Base-by-base conservation (phyloP, 2,113 vertebrate species). In the Dromaius novaehollandiae region DNA sequence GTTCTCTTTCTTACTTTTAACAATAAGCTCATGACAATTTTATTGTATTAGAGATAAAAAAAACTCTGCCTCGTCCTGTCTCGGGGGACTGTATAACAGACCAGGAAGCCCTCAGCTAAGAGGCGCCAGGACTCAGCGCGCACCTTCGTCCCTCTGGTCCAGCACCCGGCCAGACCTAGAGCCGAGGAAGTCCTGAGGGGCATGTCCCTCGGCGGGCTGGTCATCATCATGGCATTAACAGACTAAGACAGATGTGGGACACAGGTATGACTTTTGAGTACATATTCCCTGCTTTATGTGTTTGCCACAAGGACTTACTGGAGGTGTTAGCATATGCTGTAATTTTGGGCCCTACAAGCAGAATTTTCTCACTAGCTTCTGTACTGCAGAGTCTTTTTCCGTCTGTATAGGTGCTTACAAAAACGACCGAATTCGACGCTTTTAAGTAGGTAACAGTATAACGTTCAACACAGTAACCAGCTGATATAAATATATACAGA, bases 181-280 rank as follows among this genome's bases (percentile, higher is more conserved):
- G 7, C 3, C 17, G 56, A 44, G 19, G 40, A 82, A 74, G 4
- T 20, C 30, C 56, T 75, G 24, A 78, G 28, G 70, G 60, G 8
- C 2, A 81, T 40, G 40, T 36, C 13, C 1, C 7, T n/a, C 42
- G 44, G 0, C 0, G 8, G 4, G 2, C 11, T 78, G 26, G 3
- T 44, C 32, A 53, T 40, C 32, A 58, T 24, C 9, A 1, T 38
- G 51, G 4, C 19, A 40, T 48, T 42, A 74, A 58, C 8, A 90
- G 7, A 1, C 38, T 60, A 53, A 86, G 5, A 3, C 8, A 28
- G 7, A 1, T 24, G 15, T 38, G 8, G 50, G 16, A 38, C 13
- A 70, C 74, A 82, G 1, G 2, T 4, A 28, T 4, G 38, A 2
- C 6, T 82, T 36, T 78, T 26, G 68, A 50, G 69, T 30, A 6